These are phyloP conservation scores for Marasmarcha lunaedactyla DNA, from an alignment of 2,888 invertebrate genomes.

Conservation along the genomic window DNA sequence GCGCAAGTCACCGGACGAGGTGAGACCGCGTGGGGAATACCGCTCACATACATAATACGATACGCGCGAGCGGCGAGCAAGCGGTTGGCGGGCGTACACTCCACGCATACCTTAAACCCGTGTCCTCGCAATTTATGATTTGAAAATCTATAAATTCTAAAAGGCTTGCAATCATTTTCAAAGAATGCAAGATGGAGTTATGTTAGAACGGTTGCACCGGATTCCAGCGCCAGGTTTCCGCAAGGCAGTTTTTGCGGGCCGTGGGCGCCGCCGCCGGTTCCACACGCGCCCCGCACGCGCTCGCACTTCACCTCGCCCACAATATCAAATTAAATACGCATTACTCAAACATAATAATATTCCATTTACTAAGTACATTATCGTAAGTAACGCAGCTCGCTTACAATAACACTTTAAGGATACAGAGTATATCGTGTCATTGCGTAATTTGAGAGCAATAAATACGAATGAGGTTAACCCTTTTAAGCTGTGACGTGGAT, in stretches of 20 bases:
- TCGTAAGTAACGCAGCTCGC: no score
- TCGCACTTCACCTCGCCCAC: conserved; percentile 9
- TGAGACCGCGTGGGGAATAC: conserved; percentile 68
- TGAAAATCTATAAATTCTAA: no score
- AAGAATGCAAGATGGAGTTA: conserved; percentile 32
- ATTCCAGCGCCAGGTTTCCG: conserved; percentile 30
- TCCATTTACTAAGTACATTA: no score
- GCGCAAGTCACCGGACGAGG: conserved; percentile 63
- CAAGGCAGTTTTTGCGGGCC: conserved; percentile 32
- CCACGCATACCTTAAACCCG: no score
- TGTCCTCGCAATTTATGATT: background rate
- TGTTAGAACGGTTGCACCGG: conserved; percentile 40
- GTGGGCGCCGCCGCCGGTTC: conserved; percentile 4
- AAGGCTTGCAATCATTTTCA: background rate
- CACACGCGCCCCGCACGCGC: conserved; percentile 6
- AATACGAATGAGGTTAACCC: no score
- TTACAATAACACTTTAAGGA: no score
- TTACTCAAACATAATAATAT: no score
- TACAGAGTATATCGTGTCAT: no score
- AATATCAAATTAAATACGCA: no score
- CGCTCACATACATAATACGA: conserved; percentile 35
- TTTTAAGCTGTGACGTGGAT: no score
- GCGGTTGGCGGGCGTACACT: no score
- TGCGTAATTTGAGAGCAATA: no score
- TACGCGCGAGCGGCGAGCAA: background rate